Percentiles rank a stretch among this genome's conserved stretches.
phyloP scores from a whole-genome alignment of 2,888 invertebrate species.

The Latrodectus elegans region DNA sequence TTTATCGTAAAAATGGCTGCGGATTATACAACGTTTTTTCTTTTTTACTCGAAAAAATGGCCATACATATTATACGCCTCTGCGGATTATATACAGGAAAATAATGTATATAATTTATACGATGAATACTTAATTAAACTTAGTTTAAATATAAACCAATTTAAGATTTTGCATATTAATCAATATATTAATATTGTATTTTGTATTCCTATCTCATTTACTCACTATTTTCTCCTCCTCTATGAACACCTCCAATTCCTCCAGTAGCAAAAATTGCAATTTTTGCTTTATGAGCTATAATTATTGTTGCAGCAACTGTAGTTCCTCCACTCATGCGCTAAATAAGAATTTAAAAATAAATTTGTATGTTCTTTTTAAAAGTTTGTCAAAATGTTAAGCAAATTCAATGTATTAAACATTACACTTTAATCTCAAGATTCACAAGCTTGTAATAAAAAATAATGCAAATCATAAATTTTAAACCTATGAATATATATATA shows the following conservation, averaged over 20 bases:
- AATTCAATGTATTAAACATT: neutral
- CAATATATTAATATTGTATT: neutral
- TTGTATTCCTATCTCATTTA: neutral
- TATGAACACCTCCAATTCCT: conserved; percentile 93
- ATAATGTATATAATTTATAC: neutral
- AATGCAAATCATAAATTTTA: too few species aligned
- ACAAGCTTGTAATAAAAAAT: too few species aligned
- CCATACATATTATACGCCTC: too few species aligned
- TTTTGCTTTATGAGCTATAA: conserved; percentile 86
- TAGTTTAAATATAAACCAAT: neutral
- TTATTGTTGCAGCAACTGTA: conserved; percentile 95
- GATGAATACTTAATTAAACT: neutral
- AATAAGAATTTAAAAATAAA: conserved; percentile 23
- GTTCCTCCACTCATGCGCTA: conserved; percentile 88
- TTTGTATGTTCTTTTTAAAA: too few species aligned
- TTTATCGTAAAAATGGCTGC: too few species aligned
- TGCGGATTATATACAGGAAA: too few species aligned
- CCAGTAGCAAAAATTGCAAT: conserved; percentile 97
- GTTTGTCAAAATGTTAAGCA: neutral
- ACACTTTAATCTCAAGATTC: neutral
- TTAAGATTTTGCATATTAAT: neutral
- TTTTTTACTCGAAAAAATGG: too few species aligned
- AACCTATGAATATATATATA: too few species aligned
- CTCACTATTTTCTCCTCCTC: conserved; percentile 85
- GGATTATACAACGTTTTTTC: too few species aligned